phyloP scores from a whole-genome alignment of 2,797 vertebrate genomes.

The Anolis apletophallus region DNA sequence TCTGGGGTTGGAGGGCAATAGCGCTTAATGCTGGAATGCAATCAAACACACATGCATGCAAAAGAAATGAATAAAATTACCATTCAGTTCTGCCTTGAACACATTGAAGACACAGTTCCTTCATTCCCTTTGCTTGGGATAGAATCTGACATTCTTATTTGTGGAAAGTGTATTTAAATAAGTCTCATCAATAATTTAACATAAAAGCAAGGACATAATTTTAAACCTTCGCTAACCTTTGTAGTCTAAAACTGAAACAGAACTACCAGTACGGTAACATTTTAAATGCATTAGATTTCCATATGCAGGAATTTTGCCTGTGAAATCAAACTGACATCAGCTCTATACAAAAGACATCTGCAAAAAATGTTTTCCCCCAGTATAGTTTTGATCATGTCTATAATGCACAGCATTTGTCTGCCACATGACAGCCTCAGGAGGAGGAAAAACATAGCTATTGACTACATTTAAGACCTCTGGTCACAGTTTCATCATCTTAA shows the following conservation, averaged over 20 bases:
- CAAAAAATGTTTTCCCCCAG: slow-evolving; percentile 47
- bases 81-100: slow-evolving; percentile 59
- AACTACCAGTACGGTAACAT: slow-evolving; percentile 80
- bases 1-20: not conserved
- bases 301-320: slow-evolving; percentile 71
- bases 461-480: slow-evolving; percentile 51
- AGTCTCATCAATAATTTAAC: slow-evolving; percentile 86
- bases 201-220: slow-evolving; percentile 87
- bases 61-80: slow-evolving; percentile 60
- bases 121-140: slow-evolving; percentile 70
- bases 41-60: not conserved
- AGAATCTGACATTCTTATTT: slow-evolving; percentile 81
- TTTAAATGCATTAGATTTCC: slow-evolving; percentile 70
- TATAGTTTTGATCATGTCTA: slow-evolving; percentile 64
- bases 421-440: slow-evolving; percentile 45
- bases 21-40: not conserved
- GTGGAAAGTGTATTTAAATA: slow-evolving; percentile 76
- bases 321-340: slow-evolving; percentile 71
- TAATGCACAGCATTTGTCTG: slow-evolving; percentile 63
- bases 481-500: slow-evolving; percentile 21
- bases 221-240: slow-evolving; percentile 86
- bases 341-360: slow-evolving; percentile 73
- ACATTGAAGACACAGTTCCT: slow-evolving; percentile 72
- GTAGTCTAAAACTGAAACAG: slow-evolving; percentile 80
- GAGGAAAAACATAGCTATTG: not conserved